These are phyloP conservation scores for Hirtodrosophila histrioides DNA, from an alignment of 2,888 invertebrate species.

Conservation along the genomic window DNA sequence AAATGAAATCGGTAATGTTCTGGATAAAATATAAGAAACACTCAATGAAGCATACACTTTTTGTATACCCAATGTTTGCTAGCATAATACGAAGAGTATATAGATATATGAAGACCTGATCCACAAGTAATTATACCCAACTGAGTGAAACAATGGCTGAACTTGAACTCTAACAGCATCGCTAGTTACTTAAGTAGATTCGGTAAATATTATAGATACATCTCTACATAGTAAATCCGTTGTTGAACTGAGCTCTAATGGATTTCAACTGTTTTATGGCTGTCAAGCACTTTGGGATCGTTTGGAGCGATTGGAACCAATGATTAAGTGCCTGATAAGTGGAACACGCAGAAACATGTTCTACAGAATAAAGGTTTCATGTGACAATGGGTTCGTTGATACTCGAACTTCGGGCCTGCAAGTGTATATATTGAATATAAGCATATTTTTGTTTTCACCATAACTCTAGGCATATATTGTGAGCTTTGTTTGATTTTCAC, in stretches of 20 bases:
- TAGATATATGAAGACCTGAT: no score
- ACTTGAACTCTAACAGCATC: no score
- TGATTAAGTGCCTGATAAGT: conserved; percentile 43
- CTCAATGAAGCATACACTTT: background rate
- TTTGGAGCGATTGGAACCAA: conserved; percentile 32
- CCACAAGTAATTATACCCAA: no score
- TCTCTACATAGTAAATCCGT: background rate
- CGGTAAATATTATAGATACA: background rate
- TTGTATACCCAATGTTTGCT: conserved; percentile 4
- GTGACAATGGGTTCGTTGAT: conserved; percentile 35
- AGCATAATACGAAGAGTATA: no score
- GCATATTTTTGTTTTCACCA: no score
- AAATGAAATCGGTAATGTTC: conserved; percentile 3
- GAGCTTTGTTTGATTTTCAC: conserved; percentile 54
- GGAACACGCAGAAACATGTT: conserved; percentile 44
- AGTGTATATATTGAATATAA: conserved; percentile 2
- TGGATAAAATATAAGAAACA: background rate
- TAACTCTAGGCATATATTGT: no score
- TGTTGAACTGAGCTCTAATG: conserved; percentile 49
- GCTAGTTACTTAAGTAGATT: no score
- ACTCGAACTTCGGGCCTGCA: conserved; percentile 2
- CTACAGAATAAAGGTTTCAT: conserved; percentile 15
- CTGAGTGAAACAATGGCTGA: no score
- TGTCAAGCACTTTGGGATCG: conserved; percentile 39
- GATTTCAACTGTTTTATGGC: conserved; percentile 54